These are phyloP conservation scores for Netelia inedita DNA, from an alignment of 2,888 invertebrate species.

Conservation along the genomic window DNA sequence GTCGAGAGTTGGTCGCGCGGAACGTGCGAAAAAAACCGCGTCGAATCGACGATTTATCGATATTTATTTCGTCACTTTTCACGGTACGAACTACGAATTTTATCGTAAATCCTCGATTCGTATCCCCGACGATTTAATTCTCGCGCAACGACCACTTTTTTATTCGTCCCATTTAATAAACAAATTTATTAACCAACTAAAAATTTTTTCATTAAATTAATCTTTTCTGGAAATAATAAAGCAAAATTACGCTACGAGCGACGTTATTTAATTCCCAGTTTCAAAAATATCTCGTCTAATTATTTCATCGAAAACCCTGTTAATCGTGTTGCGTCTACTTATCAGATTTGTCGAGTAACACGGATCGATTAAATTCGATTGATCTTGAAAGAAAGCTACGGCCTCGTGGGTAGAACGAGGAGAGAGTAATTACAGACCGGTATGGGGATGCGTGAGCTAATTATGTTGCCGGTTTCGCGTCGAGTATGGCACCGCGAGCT, in stretches of 20 bases:
- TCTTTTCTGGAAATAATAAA: not conserved
- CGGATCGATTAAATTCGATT: not conserved
- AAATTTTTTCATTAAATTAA: not conserved
- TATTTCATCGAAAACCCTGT: not conserved
- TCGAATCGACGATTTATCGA: slow-evolving; percentile 44
- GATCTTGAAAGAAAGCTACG: not conserved
- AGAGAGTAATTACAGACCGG: slow-evolving; percentile 57
- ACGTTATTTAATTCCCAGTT: not conserved
- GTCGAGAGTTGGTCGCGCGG: slow-evolving; percentile 9
- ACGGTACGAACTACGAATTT: slow-evolving; percentile 11
- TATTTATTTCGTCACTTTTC: slow-evolving; percentile 17
- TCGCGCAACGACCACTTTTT: not conserved
- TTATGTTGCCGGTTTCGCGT: slow-evolving; percentile 50
- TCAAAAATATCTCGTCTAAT: too few species aligned
- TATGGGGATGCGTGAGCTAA: slow-evolving; percentile 47
- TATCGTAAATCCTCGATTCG: slow-evolving; percentile 1
- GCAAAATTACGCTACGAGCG: not conserved
- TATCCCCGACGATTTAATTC: not conserved
- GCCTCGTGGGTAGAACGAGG: not conserved
- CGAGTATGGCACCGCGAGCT: slow-evolving; percentile 30
- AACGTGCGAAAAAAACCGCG: slow-evolving; percentile 27
- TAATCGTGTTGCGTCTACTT: not conserved
- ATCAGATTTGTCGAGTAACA: not conserved
- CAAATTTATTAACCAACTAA: not conserved
- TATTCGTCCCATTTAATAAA: not conserved